phyloP scores from a whole-genome alignment of 2,888 invertebrate genomes.

The Drosophila seclusa region DNA sequence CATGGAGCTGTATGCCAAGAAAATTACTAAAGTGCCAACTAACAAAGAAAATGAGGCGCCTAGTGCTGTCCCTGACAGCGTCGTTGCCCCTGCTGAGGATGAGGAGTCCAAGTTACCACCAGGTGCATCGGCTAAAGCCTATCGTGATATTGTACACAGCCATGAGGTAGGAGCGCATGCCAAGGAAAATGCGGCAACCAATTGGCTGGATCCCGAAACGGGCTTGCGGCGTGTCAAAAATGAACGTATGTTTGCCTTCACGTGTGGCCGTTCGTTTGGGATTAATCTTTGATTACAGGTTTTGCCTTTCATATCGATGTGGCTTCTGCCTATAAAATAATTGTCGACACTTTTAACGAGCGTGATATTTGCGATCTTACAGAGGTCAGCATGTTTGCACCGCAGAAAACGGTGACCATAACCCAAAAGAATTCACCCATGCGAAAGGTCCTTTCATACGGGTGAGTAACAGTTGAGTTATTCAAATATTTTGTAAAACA shows the following conservation, averaged over 20 bases:
- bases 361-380: slow-evolving; percentile 89
- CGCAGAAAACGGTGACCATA: slow-evolving; percentile 86
- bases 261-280: not conserved
- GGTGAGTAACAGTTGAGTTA: slow-evolving; percentile 26
- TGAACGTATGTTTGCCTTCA: slow-evolving; percentile 84
- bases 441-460: slow-evolving; percentile 85
- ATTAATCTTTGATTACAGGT: slow-evolving; percentile 79
- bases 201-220: slow-evolving; percentile 86
- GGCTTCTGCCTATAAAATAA: slow-evolving; percentile 89
- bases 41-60: slow-evolving; percentile 47
- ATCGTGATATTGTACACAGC: slow-evolving; percentile 77
- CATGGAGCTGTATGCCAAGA: slow-evolving; percentile 87
- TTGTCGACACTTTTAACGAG: slow-evolving; percentile 88
- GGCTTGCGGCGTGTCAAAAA: slow-evolving; percentile 87
- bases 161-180: slow-evolving; percentile 78
- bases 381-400: slow-evolving; percentile 87
- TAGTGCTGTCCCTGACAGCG: not conserved
- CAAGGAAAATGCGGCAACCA: slow-evolving; percentile 80
- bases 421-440: slow-evolving; percentile 88
- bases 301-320: slow-evolving; percentile 90
- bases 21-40: slow-evolving; percentile 84
- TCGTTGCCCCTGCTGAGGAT: slow-evolving; percentile 9
- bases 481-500: not conserved
- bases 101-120: slow-evolving; percentile 40
- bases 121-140: slow-evolving; percentile 57